Evolutionary conservation across 1,140 invertebrate species (phyloP).

Genomic region (Calephelis nemesis): DNA sequence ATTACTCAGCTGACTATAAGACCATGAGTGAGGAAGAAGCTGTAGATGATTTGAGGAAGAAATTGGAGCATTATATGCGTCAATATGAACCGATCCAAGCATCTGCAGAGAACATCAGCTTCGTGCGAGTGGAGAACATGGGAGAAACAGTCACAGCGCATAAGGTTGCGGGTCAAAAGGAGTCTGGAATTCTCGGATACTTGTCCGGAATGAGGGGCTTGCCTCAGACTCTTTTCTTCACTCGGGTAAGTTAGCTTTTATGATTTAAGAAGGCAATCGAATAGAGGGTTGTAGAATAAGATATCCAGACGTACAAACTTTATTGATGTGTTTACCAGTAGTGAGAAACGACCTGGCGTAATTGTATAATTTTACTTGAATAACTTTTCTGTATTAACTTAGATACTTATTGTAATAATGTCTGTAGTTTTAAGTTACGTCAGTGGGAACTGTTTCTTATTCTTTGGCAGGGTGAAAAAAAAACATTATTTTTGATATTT

Average conservation of each 20-base stretch:
- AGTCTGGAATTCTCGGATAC: slow-evolving; percentile 72
- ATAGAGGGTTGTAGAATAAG: no score
- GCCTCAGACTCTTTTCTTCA: slow-evolving; percentile 75
- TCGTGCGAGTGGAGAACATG: slow-evolving; percentile 70
- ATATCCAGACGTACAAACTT: no score
- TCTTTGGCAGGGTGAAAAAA: no score
- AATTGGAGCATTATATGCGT: slow-evolving; percentile 91
- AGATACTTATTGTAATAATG: no score
- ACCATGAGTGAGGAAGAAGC: slow-evolving; percentile 88
- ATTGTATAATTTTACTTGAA: no score
- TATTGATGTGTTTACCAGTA: no score
- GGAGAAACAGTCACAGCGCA: slow-evolving; percentile 72
- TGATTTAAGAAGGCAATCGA: no score
- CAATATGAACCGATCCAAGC: slow-evolving; percentile 86
- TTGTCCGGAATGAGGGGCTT: slow-evolving; percentile 70
- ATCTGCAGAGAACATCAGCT: slow-evolving; percentile 59
- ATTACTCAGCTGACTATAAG: slow-evolving; percentile 94
- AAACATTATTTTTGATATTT: no score
- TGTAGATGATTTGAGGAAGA: slow-evolving; percentile 88
- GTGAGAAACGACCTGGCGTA: no score
- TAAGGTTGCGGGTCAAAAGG: slow-evolving; percentile 68
- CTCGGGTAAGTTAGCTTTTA: slow-evolving; percentile 56
- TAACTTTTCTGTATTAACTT: no score
- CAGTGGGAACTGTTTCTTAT: no score
- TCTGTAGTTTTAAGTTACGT: no score